phyloP scores from a whole-genome alignment of 2,113 vertebrate genomes.

The Cervus canadensis region DNA sequence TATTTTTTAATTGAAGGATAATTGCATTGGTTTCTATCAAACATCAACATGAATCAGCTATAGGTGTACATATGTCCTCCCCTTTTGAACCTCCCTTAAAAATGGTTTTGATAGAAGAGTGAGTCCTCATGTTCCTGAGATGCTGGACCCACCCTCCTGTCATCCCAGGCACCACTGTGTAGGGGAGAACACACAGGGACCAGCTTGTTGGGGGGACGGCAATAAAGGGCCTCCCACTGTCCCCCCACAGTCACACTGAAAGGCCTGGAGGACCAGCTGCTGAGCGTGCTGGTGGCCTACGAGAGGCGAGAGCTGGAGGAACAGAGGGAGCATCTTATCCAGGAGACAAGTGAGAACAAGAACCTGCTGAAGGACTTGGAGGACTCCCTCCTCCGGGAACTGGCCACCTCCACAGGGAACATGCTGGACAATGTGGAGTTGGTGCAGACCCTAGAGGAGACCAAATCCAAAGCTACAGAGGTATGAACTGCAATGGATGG shows the following conservation, averaged over 20 bases:
- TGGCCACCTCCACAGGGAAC: conserved; percentile 94
- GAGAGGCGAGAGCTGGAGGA: conserved; percentile 94
- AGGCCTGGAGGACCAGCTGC: conserved; percentile 95
- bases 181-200: fast-evolving
- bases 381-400: conserved; percentile 91
- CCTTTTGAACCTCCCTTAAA: not conserved
- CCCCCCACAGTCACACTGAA: conserved; percentile 88
- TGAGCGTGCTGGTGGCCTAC: conserved; percentile 92
- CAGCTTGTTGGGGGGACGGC: fast-evolving
- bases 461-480: conserved; percentile 93
- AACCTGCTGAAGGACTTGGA: conserved; percentile 93
- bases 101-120: not conserved
- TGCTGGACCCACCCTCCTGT: not conserved
- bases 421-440: conserved; percentile 97
- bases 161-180: fast-evolving
- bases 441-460: conserved; percentile 92
- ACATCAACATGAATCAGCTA: not conserved
- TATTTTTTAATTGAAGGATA: not conserved
- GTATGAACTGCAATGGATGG: conserved; percentile 59
- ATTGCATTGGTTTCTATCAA: not conserved
- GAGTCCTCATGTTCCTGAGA: not conserved
- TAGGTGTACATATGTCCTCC: not conserved
- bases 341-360: conserved; percentile 95
- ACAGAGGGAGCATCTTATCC: conserved; percentile 91
- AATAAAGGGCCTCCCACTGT: fast-evolving